Conservation (phyloP, 2,113 vertebrate genomes). For the Alces alces region DNA sequence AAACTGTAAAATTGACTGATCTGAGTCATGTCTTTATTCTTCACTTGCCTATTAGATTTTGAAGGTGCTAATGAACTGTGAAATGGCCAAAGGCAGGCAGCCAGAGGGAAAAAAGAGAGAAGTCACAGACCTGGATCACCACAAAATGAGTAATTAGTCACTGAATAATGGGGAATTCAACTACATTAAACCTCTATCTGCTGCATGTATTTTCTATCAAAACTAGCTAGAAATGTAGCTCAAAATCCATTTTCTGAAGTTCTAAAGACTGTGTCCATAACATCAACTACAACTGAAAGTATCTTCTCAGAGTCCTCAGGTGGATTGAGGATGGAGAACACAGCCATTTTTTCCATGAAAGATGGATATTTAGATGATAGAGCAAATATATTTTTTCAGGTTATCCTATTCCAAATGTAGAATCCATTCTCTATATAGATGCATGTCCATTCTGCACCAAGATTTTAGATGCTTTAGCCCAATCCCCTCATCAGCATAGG, state of each 20-base stretch:
- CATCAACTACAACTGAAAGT: not conserved
- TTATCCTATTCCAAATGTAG: not conserved
- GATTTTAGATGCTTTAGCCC: not conserved
- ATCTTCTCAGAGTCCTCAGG: not conserved
- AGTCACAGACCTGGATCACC: not conserved
- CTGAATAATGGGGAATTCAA: constrained; percentile 12
- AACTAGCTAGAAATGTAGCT: not conserved
- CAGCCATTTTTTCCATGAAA: not conserved
- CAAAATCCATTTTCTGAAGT: not conserved
- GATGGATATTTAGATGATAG: not conserved
- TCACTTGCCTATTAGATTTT: constrained; percentile 20
- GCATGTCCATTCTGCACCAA: not conserved
- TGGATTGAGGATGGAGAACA: not conserved
- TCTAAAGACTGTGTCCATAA: not conserved
- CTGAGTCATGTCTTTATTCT: not conserved
- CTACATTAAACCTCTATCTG: not conserved
- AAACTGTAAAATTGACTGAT: not conserved
- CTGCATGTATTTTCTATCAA: not conserved
- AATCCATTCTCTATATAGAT: not conserved
- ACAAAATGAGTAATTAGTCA: constrained; percentile 14
- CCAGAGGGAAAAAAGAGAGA: not conserved
- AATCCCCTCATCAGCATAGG: not conserved
- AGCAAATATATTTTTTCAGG: not conserved
- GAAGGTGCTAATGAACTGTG: constrained; percentile 39
- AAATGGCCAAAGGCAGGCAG: constrained; percentile 28